Base-by-base conservation (phyloP, 1,140 invertebrate species). In the Aporrectodea caliginosa region DNA sequence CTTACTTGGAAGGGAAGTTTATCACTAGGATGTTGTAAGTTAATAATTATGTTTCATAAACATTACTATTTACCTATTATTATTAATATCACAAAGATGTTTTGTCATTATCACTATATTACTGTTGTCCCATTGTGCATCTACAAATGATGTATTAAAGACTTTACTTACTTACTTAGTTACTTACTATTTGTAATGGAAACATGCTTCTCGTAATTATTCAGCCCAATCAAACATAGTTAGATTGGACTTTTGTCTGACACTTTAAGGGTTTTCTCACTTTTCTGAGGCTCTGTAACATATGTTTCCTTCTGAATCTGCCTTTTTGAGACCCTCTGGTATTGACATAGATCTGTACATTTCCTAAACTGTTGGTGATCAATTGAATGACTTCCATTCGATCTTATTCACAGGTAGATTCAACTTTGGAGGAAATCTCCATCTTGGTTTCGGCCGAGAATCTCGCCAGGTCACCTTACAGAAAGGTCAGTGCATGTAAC, bases 401-500 rank as follows among this genome's bases (percentile, higher is more conserved):
- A 34, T 69, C 74, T 75, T 30, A 32, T 82, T 83, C 33, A 81
- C 82, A 27, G 85, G 84, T 70, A 82, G 84, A 14, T 83, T 84
- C 29, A 82, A 82, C 27, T 81, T 87, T 29, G 84, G 86, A 32
- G 82, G 83, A 70, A 93, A 92, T 77, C 95, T 94, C 85, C 93
- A 94, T 88, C 91, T 92, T 82, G 93, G 93, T 1, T 92, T 92
- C 83, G 93, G 93, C 0, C 93, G 93, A 85, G 95, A 97, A 90
- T 97, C 95, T 0, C 91, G 94, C 84, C 94, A 95, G 87, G 91
- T 97, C 0, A 98, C 96, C 2, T 86, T 97, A 35, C 91, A 92
- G 82, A 96, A 95, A 89, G 95, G 95, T 88, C 83, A 82, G 75
- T 80, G 32, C 35, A n/a, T n/a, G n/a, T n/a, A n/a, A n/a, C n/a